These are phyloP conservation scores for Phrixothrix hirtus DNA, from an alignment of 2,888 invertebrate genomes.

Conservation along the genomic window DNA sequence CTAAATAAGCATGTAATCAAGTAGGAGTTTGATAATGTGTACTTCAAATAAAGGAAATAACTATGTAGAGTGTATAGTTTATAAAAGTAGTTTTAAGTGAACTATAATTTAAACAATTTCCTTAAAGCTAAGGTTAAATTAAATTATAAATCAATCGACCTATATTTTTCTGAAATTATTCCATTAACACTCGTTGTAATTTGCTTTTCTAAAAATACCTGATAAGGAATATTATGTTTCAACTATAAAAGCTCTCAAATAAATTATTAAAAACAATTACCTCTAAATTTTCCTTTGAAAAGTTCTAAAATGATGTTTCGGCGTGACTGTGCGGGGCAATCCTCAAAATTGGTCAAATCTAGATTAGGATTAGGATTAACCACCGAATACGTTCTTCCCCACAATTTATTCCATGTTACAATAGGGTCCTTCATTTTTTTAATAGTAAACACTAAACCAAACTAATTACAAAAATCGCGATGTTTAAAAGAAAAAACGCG, in stretches of 20 bases:
- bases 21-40: too few species aligned
- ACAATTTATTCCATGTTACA: constrained; percentile 43
- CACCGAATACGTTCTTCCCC: constrained; percentile 45
- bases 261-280: constrained; percentile 1
- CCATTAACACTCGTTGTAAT: too few species aligned
- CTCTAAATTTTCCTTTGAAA: constrained; percentile 7
- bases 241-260: background rate
- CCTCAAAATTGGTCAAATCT: background rate
- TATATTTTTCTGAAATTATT: too few species aligned
- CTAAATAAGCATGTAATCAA: too few species aligned
- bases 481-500: too few species aligned
- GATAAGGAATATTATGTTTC: background rate
- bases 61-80: too few species aligned
- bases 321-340: constrained; percentile 5
- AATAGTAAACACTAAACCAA: constrained; percentile 4
- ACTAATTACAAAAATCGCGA: background rate
- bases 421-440: constrained; percentile 49
- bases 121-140: too few species aligned
- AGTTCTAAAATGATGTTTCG: constrained; percentile 10
- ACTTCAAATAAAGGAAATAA: too few species aligned
- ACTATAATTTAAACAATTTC: too few species aligned
- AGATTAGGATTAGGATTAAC: constrained; percentile 35
- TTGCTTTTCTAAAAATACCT: too few species aligned
- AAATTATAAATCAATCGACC: too few species aligned
- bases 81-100: too few species aligned